Conservation (phyloP, 2,797 vertebrate species). For the Pseudotriccus pelzelni region DNA sequence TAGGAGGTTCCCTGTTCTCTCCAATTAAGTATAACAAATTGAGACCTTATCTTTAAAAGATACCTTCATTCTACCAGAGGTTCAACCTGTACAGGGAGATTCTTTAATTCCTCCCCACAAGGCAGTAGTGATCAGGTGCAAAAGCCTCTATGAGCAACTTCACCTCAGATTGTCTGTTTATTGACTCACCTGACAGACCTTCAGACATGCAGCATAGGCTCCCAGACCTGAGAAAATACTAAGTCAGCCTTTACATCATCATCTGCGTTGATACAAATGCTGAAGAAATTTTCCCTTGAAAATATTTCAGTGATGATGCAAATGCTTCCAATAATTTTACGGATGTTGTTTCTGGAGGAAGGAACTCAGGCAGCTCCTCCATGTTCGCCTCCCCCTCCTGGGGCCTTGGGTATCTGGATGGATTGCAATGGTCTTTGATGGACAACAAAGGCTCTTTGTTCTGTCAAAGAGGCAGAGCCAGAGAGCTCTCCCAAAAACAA, state of each 20-base stretch:
- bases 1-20: neutral
- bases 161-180: neutral
- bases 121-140: neutral
- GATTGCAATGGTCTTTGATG: conserved; percentile 22
- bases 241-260: neutral
- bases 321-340: neutral
- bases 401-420: conserved; percentile 18
- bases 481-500: conserved; percentile 20
- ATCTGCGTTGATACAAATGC: neutral
- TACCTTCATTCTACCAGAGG: neutral
- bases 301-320: neutral
- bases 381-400: neutral
- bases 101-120: neutral
- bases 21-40: neutral
- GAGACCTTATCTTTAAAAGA: neutral
- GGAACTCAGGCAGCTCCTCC: neutral
- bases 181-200: neutral
- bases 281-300: neutral
- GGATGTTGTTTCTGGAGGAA: neutral
- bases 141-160: neutral
- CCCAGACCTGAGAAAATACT: neutral
- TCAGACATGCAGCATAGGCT: neutral
- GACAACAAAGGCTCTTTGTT: conserved; percentile 56
- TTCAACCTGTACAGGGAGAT: neutral
- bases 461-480: conserved; percentile 13